phyloP scores from a whole-genome alignment of 2,888 invertebrate species.

The Scelioninae gen. 1 region DNA sequence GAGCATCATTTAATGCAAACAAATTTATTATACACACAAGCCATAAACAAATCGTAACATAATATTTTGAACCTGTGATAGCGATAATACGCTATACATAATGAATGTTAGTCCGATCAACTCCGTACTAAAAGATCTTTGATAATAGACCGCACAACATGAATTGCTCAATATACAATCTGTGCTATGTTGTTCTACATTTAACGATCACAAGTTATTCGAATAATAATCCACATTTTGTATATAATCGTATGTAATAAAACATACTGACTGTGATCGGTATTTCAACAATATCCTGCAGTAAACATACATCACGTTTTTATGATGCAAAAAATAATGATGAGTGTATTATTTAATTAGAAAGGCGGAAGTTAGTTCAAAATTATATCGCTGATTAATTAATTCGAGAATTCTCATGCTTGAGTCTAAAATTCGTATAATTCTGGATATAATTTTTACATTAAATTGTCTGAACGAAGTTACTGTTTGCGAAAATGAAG shows the following conservation, averaged over 20 bases:
- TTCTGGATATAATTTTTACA: constrained; percentile 21
- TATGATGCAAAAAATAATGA: too few relatives aligned
- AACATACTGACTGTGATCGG: background rate
- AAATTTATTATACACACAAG: background rate
- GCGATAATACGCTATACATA: constrained; percentile 18
- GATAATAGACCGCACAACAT: constrained; percentile 32
- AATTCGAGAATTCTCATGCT: constrained; percentile 5
- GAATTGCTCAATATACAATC: constrained; percentile 33
- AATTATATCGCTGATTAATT: constrained; percentile 7
- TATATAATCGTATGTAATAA: background rate
- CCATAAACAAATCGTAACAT: background rate
- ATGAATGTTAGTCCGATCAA: constrained; percentile 20
- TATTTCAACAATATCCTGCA: background rate
- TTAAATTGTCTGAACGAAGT: background rate
- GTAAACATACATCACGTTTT: too few relatives aligned
- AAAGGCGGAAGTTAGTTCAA: background rate
- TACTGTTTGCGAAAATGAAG: constrained; percentile 42
- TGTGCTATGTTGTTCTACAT: constrained; percentile 9
- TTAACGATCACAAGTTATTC: constrained; percentile 21
- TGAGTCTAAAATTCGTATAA: constrained; percentile 16
- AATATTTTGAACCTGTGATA: background rate
- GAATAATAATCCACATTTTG: constrained; percentile 21
- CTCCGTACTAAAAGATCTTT: constrained; percentile 31
- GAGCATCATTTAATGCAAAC: too few relatives aligned
- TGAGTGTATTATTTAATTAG: too few relatives aligned